Conservation (phyloP, 64 coral and sea anemone species). For the Orbicella faveolata region DNA sequence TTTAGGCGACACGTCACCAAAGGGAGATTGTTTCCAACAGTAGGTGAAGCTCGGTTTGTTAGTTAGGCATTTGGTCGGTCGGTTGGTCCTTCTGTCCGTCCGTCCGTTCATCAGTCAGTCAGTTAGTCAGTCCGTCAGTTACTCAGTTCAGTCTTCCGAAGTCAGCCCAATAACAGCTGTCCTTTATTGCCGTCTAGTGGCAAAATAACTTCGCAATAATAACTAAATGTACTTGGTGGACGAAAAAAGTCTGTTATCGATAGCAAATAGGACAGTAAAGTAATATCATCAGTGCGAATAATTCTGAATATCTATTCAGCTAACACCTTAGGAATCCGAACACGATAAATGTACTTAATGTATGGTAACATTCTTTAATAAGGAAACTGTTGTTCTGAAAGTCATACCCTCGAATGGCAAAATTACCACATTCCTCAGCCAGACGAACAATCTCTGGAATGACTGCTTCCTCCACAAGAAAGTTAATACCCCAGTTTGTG, state of each 20-base stretch:
- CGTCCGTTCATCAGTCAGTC: neutral
- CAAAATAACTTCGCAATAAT: no score
- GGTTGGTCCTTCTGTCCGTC: neutral
- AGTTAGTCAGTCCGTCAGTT: neutral
- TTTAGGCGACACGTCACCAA: no score
- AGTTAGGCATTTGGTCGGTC: neutral
- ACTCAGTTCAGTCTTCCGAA: neutral
- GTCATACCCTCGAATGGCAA: constrained; percentile 90
- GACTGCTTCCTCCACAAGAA: constrained; percentile 90
- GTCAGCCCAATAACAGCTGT: neutral
- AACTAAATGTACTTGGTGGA: no score
- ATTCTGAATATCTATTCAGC: no score
- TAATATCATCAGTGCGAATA: no score
- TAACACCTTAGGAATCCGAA: no score
- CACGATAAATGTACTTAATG: no score
- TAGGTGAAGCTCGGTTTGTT: neutral
- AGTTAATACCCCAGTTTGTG: constrained; percentile 93
- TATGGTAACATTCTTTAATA: no score
- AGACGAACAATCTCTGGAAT: constrained; percentile 90
- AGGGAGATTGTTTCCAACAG: neutral
- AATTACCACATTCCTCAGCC: constrained; percentile 79
- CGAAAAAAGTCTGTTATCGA: no score
- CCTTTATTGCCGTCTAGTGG: no score
- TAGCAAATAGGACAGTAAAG: no score
- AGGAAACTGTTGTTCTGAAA: no score